These are phyloP conservation scores for Lasioglossum leucozonium DNA, from an alignment of 2,888 invertebrate species.

Conservation along the genomic window DNA sequence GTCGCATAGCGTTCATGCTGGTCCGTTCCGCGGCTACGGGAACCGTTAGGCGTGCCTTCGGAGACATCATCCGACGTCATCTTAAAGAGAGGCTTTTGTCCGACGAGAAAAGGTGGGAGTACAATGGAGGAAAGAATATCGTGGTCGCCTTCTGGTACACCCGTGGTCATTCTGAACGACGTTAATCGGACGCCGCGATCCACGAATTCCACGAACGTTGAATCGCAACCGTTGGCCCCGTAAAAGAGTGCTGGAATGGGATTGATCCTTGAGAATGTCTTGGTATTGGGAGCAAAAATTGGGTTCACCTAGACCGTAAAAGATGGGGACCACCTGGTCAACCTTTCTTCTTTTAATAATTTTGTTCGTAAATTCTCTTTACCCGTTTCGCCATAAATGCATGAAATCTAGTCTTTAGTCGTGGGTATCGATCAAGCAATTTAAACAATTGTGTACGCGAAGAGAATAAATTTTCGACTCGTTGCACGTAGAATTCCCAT, in stretches of 20 bases:
- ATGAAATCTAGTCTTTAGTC: too few species aligned
- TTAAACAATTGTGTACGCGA: background rate
- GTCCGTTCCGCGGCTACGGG: conserved; percentile 46
- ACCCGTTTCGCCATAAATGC: too few species aligned
- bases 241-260: too few species aligned
- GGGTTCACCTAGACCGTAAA: background rate
- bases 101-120: conserved; percentile 40
- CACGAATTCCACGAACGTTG: conserved; percentile 24
- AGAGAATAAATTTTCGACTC: background rate
- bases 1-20: background rate
- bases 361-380: too few species aligned
- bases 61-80: conserved; percentile 53
- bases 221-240: conserved; percentile 9
- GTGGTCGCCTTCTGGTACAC: conserved; percentile 16
- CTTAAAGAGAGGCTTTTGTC: conserved; percentile 55
- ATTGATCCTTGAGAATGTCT: background rate
- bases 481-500: background rate
- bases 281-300: conserved; percentile 8
- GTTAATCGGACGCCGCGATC: conserved; percentile 45
- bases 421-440: too few species aligned
- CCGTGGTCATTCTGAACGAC: conserved; percentile 46
- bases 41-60: conserved; percentile 60
- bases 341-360: too few species aligned
- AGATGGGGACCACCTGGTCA: too few species aligned
- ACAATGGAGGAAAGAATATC: conserved; percentile 47